These are phyloP conservation scores for Chiridota heheva DNA, from an alignment of 35 echinoderm and acorn worm species.

Conservation along the genomic window DNA sequence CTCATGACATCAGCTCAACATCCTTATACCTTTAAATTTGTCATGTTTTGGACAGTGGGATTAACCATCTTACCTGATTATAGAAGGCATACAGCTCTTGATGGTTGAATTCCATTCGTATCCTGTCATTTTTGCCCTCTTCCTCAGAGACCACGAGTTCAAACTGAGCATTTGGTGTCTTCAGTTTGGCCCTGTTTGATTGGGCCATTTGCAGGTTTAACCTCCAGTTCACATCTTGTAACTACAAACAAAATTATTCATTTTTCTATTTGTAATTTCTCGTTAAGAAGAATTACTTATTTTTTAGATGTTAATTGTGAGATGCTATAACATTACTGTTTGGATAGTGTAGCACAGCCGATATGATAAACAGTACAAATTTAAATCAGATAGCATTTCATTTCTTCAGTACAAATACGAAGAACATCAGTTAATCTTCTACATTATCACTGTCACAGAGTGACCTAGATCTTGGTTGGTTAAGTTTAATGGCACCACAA, in stretches of 20 bases:
- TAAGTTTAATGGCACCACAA: no score
- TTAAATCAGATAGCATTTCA: no score
- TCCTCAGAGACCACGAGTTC: conserved; percentile 65
- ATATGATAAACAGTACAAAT: no score
- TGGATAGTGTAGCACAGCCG: neutral
- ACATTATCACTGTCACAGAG: no score
- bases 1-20: no score
- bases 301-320: neutral
- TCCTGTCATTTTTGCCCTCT: conserved; percentile 58
- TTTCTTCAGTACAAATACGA: no score
- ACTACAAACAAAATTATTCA: conserved; percentile 24
- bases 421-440: no score
- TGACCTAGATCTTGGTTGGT: no score
- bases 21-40: no score
- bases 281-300: neutral
- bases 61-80: conserved; percentile 63
- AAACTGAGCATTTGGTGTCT: conserved; percentile 88
- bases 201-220: conserved; percentile 94
- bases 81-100: conserved; percentile 91
- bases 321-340: neutral
- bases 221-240: conserved; percentile 92
- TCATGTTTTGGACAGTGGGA: no score
- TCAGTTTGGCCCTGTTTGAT: conserved; percentile 77
- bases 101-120: conserved; percentile 91
- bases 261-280: neutral